These are phyloP conservation scores for Acanthosepion esculentum DNA, from an alignment of 2,888 invertebrate species.

Conservation along the genomic window DNA sequence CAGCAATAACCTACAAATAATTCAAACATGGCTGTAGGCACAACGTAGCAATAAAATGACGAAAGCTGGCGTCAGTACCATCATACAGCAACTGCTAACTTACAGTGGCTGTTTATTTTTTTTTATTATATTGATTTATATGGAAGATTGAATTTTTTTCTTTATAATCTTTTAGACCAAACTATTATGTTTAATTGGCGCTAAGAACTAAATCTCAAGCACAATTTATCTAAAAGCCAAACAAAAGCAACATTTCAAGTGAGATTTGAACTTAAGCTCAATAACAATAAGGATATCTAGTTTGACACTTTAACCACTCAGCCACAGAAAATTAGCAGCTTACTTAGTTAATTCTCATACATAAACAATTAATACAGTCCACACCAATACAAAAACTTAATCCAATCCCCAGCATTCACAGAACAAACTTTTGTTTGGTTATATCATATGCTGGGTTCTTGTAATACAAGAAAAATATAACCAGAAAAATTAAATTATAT, in stretches of 20 bases:
- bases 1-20: constrained; percentile 45
- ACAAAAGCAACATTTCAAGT: constrained; percentile 7
- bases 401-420: background rate
- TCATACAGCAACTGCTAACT: background rate
- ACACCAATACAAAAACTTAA: background rate
- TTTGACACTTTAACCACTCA: background rate
- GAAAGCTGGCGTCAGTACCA: background rate
- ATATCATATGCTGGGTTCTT: background rate
- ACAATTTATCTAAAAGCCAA: constrained; percentile 8
- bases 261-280: constrained; percentile 33
- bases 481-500: background rate
- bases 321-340: background rate
- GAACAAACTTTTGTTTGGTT: background rate
- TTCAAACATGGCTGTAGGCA: constrained; percentile 41
- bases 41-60: background rate
- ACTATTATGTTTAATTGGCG: background rate
- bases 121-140: background rate
- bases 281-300: background rate
- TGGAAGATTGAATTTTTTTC: background rate
- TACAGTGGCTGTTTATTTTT: background rate
- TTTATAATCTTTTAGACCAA: background rate
- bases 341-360: constrained; percentile 33
- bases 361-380: background rate
- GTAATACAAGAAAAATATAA: background rate
- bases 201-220: background rate